These are phyloP conservation scores for Scaeva pyrastri DNA, from an alignment of 2,888 invertebrate genomes.

Conservation along the genomic window DNA sequence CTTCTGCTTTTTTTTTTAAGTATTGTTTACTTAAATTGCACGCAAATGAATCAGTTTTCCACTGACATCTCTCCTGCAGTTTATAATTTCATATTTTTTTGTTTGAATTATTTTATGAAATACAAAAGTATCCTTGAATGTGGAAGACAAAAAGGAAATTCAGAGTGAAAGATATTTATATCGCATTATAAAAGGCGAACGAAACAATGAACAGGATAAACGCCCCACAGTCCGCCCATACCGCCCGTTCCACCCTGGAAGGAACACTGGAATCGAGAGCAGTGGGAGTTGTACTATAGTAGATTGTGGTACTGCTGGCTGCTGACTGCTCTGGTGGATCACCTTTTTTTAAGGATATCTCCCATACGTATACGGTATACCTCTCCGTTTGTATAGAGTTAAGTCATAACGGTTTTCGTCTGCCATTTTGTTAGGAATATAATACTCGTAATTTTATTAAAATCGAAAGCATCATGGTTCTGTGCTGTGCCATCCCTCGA, in stretches of 20 bases:
- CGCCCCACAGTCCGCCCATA: not conserved
- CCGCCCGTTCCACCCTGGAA: too few species aligned
- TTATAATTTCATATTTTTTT: constrained; percentile 55
- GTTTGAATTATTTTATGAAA: constrained; percentile 31
- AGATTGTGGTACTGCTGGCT: not conserved
- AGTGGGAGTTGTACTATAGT: constrained; percentile 7
- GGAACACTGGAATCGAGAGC: not conserved
- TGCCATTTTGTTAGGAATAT: constrained; percentile 70
- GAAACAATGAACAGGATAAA: constrained; percentile 72
- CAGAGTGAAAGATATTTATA: constrained; percentile 61
- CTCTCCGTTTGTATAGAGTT: too few species aligned
- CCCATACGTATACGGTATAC: constrained; percentile 15
- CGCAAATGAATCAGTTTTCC: constrained; percentile 70
- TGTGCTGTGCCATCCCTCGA: not conserved
- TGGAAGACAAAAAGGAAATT: constrained; percentile 33
- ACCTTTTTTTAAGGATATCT: constrained; percentile 63
- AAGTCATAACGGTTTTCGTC: constrained; percentile 51
- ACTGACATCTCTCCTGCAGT: constrained; percentile 66
- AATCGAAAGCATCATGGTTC: constrained; percentile 59
- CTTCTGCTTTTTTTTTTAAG: constrained; percentile 25
- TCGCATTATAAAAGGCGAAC: constrained; percentile 65
- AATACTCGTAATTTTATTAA: constrained; percentile 68
- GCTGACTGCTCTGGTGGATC: constrained; percentile 56
- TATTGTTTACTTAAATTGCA: constrained; percentile 74
- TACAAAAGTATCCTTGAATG: constrained; percentile 64